phyloP scores from a whole-genome alignment of 2,888 invertebrate genomes.

The Caenorhabditis parvicauda region DNA sequence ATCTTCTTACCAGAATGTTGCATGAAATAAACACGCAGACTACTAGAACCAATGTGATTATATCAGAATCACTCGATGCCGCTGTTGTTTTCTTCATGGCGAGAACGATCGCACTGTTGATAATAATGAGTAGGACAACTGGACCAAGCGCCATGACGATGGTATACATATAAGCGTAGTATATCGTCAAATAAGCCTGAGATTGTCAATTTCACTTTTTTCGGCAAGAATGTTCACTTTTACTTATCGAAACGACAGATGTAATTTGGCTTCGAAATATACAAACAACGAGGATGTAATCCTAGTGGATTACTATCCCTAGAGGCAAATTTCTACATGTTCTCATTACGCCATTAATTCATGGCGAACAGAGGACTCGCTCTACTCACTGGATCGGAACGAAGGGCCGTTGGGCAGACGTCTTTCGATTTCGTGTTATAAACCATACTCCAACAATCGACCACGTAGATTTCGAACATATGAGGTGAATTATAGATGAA shows the following conservation, averaged over 20 bases:
- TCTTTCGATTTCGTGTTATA: conserved; percentile 48
- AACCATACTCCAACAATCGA: conserved; percentile 53
- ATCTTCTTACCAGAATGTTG: conserved; percentile 48
- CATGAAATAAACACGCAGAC: conserved; percentile 57
- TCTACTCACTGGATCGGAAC: conserved; percentile 42
- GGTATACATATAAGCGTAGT: conserved; percentile 56
- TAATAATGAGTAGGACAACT: conserved; percentile 47
- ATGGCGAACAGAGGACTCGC: not conserved
- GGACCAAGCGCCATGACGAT: conserved; percentile 58
- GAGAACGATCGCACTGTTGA: conserved; percentile 52
- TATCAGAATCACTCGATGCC: conserved; percentile 41
- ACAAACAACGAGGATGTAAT: too few species aligned
- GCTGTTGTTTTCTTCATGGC: conserved; percentile 32
- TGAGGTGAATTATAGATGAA: conserved; percentile 53
- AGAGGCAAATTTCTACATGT: too few species aligned
- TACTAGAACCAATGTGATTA: conserved; percentile 57
- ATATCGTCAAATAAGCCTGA: conserved; percentile 48
- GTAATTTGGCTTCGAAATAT: too few species aligned
- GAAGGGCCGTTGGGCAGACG: conserved; percentile 56
- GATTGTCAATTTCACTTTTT: conserved; percentile 4
- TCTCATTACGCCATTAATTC: too few species aligned
- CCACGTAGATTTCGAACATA: conserved; percentile 58
- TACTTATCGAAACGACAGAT: too few species aligned
- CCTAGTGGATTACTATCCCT: too few species aligned
- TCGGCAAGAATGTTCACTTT: too few species aligned